A percentile compares a stretch with the other conserved stretches of the same genome.
phyloP scores from a whole-genome alignment of 2,797 vertebrate genomes.

The Rhinella marina region DNA sequence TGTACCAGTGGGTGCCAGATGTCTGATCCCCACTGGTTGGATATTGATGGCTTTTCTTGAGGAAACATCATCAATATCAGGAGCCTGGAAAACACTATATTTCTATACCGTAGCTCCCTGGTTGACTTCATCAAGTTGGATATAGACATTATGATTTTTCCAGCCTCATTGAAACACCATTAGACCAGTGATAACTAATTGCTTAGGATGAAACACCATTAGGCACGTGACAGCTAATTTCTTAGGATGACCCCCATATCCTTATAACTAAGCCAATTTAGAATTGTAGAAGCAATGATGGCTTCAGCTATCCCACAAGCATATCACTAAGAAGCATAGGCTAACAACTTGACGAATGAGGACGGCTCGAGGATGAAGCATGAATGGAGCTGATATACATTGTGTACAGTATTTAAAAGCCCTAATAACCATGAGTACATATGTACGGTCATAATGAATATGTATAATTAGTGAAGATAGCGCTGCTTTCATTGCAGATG shows the following conservation, averaged over 20 bases:
- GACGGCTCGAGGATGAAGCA: background rate
- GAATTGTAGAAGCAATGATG: background rate
- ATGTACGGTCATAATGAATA: constrained; percentile 1
- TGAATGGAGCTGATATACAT: background rate
- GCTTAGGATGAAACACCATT: no score
- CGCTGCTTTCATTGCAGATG: constrained; percentile 18
- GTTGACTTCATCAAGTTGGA: background rate
- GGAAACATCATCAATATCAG: no score
- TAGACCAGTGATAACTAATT: background rate
- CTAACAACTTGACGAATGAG: background rate
- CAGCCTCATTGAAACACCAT: background rate
- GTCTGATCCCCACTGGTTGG: no score
- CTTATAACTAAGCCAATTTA: background rate
- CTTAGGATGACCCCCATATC: no score
- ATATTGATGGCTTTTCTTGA: no score
- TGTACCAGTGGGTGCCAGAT: no score
- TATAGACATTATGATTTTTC: background rate
- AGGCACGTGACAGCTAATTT: no score
- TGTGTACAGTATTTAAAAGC: background rate
- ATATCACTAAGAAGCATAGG: background rate
- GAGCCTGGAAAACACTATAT: no score
- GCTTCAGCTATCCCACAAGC: background rate
- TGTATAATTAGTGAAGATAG: background rate
- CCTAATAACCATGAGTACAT: constrained; percentile 1
- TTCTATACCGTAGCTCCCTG: background rate